Base-by-base conservation (phyloP, 2,797 vertebrate genomes). In the Atherinosoma microstoma region DNA sequence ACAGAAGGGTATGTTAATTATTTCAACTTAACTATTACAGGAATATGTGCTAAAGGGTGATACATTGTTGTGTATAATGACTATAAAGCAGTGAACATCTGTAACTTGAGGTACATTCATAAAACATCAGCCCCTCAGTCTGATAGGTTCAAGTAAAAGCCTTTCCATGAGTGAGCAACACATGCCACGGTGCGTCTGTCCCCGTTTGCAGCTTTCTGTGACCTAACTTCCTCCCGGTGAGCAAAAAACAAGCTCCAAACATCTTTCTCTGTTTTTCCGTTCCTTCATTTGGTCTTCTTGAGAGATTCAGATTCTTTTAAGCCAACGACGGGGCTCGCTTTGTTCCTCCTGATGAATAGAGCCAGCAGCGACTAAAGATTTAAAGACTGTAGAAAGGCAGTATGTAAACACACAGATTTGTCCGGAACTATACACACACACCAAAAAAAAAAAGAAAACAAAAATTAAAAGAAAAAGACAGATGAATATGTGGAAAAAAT, bases 281-380 rank as follows among this genome's bases (percentile, higher is more conserved):
- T 67, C 85, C 82, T 91, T 93, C 85, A 85, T 95, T 95, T 95
- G 94, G 94, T 95, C 94, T 93, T 94, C 87, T 92, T 89, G 80
- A 91, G 75, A 90, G 82, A 91, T 88, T 92, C 82, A 70, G 82
- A 88, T 88, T 90, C 70, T 53, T 79, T 86, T 75, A 85, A 93
- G 90, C 85, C 78, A 88, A 86, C 87, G 40, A 84, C 1, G 74
- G 74, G 67, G 58, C 80, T 92, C 78, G 80, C 83, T 90, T 89
- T 91, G 84, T 92, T 92, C 87, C 85, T 92, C 86, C 86, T 85
- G 75, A 56, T 88, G 80, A 87, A 87, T 74, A 86, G 75, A 89
- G 84, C 87, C 85, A 88, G 88, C 91, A 92, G 87, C 83, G 78
- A 75, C 73, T 75, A 74, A 74, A 70, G 73, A 68, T 76, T 84